Conservation (phyloP, 2,797 vertebrate genomes). For the Cuculus canorus region DNA sequence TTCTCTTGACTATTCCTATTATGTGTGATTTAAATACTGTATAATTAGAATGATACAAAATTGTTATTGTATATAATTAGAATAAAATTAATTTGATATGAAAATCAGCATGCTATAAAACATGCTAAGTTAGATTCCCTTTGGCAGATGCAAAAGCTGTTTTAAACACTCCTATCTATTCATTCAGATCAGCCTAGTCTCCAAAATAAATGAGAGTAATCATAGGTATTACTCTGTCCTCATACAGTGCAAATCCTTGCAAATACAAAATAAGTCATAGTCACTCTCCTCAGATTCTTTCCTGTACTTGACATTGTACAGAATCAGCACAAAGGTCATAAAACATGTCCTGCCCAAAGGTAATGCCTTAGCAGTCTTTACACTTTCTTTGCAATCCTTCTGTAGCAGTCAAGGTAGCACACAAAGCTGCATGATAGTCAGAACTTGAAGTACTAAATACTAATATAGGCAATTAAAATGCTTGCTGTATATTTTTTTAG, state of each 20-base stretch:
- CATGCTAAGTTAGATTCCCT: not conserved
- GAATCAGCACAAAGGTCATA: not conserved
- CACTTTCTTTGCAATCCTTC: not conserved
- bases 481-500: not conserved
- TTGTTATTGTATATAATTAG: not conserved
- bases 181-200: not conserved
- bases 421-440: not conserved
- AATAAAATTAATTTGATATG: not conserved
- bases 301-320: not conserved
- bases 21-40: not conserved
- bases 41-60: not conserved
- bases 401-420: not conserved
- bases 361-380: not conserved
- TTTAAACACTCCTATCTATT: not conserved
- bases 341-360: not conserved
- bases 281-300: not conserved
- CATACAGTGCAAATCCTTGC: not conserved
- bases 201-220: not conserved
- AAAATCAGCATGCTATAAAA: not conserved
- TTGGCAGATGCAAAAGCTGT: not conserved
- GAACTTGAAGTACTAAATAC: not conserved
- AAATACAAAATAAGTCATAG: not conserved
- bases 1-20: not conserved
- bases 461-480: not conserved
- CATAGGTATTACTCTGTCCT: not conserved